Conservation (phyloP, 2,113 vertebrate genomes). For the Oryctolagus cuniculus region mOryCun1.1 NC_091447.1:43997001-43997500, state of each 20-base stretch:
- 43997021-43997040: neutral
- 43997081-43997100: neutral
- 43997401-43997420: neutral
- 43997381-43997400: neutral
- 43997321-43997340: constrained; percentile 52
- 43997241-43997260: constrained; percentile 48
- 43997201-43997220: constrained; percentile 61
- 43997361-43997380: neutral
- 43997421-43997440: neutral
- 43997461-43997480: constrained; percentile 43
- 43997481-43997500: neutral
- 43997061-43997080: neutral
- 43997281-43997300: constrained; percentile 32
- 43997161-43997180: constrained; percentile 17
- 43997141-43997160: constrained; percentile 36
- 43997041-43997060: constrained; percentile 19
- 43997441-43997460: constrained; percentile 20
- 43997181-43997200: neutral
- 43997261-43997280: constrained; percentile 12
- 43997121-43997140: constrained; percentile 20
- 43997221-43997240: constrained; percentile 53
- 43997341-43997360: constrained; percentile 46
- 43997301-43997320: constrained; percentile 69
- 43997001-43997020: neutral
- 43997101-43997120: neutral